Base-by-base conservation (phyloP, 2,888 invertebrate species). In the Lamproptera curius region DNA sequence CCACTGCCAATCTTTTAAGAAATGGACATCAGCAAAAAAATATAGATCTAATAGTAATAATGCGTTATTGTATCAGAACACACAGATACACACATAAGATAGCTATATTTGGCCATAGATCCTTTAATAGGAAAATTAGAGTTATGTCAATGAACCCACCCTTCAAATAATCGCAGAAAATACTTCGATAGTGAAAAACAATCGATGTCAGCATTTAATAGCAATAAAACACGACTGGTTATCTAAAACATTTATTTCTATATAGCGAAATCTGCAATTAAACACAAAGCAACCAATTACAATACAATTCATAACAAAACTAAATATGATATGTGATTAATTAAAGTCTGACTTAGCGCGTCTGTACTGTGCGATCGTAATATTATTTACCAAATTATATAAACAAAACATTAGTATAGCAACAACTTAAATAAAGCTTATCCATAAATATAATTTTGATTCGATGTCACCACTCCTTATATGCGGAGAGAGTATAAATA, bases 321-420 rank as follows among this genome's bases (percentile, higher is more conserved):
- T 77, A 79, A 76, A 82, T 73, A 74, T 81, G 84, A 84, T 84
- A 83, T 83, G 81, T 83, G 80, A 83, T 79, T 78, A 75, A 70
- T 67, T 73, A 71, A 69, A 73, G 65, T 66, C 72, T 43, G 84
- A 84, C 84, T 84, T 77, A 80, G 78, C 66, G 68, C 58, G 61
- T 67, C 63, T 70, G 71, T 70, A 75, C 70, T 74, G 73, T 73
- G 58, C 63, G 61, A 67, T 65, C 64, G 58, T 57, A 45, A 35
- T 34, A 33, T 39, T 35, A 62, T 58, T 61, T 58, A 56, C 59
- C 65, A 62, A 71, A 60, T 64, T 58, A 61, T 54, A 61, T 61
- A 65, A 68, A 63, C 66, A 70, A 61, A 62, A 66, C 70, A 67
- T 69, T 70, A 67, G 70, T 43, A 49, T 61, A 78, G 57, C 69